Conservation (phyloP, 2,888 invertebrate species). For the Xestoiulus laeticollis region DNA sequence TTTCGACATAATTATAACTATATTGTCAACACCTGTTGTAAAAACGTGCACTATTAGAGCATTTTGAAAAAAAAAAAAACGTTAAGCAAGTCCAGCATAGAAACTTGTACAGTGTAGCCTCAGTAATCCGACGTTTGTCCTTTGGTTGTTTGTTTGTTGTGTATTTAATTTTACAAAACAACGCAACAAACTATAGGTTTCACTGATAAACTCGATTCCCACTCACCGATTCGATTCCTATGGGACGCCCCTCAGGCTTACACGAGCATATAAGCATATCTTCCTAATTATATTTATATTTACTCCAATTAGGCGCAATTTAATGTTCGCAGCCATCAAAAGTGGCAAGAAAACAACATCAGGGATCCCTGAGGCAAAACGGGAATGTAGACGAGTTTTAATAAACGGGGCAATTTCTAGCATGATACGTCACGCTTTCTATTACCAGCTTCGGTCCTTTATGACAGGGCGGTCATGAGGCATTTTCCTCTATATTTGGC, state of each 20-base stretch:
- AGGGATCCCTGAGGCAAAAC: background rate
- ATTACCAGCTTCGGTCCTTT: conserved; percentile 10
- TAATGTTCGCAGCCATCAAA: background rate
- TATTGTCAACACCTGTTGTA: too few relatives aligned
- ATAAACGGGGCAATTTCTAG: background rate
- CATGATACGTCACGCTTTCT: conserved; percentile 5
- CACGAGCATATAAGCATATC: background rate
- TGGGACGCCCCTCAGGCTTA: background rate
- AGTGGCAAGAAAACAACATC: background rate
- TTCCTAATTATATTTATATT: background rate
- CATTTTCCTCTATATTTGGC: conserved; percentile 1
- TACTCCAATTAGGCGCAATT: conserved; percentile 1
- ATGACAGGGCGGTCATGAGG: conserved; percentile 31
- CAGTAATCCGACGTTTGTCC: too few relatives aligned
- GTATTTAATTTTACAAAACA: too few relatives aligned
- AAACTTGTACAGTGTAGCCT: too few relatives aligned
- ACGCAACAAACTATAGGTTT: too few relatives aligned
- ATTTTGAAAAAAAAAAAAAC: too few relatives aligned
- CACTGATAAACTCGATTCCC: background rate
- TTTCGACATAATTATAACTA: too few relatives aligned
- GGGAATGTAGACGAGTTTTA: background rate
- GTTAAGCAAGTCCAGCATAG: too few relatives aligned
- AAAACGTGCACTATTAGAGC: too few relatives aligned
- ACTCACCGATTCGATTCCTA: background rate
- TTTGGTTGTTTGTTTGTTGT: too few relatives aligned